Evolutionary conservation across 2,113 vertebrate species (phyloP), one percentile per base, ranked within the genome.

Genomic region (Pagrus major): DNA sequence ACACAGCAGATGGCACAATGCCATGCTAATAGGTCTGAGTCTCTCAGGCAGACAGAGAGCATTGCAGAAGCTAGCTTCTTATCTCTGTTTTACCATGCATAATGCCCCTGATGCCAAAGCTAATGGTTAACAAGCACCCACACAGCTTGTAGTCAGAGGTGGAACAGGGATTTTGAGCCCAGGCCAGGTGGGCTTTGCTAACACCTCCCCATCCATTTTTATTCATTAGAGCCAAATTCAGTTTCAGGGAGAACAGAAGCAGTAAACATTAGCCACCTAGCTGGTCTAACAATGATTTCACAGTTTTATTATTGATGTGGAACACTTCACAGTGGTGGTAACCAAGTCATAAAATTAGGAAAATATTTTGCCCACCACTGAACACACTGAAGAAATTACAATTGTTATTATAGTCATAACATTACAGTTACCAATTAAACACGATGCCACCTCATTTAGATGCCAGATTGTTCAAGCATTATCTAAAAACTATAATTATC

Each of bases 1-100:
- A 86, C 70, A 52, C 84, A 87, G 86, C 88, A 93, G 86, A 86
- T 88, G 85, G 86, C 85, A 65, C 47, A 39, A 52, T 65, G 81
- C 88, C 81, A 87, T 73, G 78, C 78, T 86, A 92, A 89, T 85
- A 83, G 85, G 68, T 78, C 80, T 70, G 35, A 84, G 71, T 85
- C 82, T 84, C 72, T 55, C 27, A 59, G 61, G 83, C 78, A 79
- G 77, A 56, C 71, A 73, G 75, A 63, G 84, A 84, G 84, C 76
- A 70, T 44, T 56, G 71, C 83, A 78, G 71, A 35, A 78, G 72
- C 71, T 67, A 73, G 70, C 84, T 56, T 84, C 76, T 84, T 80
- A 86, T 86, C 77, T 85, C 55, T 42, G 60, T 74, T 80, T 83
- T 49, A 65, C 79, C 46, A 72, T 70, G 68, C 71, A 79, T 58